phyloP scores from a whole-genome alignment of 35 echinoderm and acorn worm species.

The Heliocidaris tuberculata region DNA sequence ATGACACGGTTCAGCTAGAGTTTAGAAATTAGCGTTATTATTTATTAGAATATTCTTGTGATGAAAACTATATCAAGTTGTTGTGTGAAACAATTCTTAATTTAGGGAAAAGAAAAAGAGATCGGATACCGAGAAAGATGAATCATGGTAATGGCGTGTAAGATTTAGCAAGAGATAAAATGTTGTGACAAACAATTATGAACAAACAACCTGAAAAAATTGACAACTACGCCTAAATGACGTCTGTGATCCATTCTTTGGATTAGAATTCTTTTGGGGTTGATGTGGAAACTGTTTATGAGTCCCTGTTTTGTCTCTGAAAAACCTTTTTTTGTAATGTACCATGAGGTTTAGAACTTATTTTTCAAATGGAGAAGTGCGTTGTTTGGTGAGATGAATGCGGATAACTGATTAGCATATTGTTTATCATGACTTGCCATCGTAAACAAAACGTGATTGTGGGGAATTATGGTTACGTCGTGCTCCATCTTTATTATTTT shows the following conservation, averaged over 20 bases:
- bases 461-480: neutral
- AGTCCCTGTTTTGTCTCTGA: neutral
- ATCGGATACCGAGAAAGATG: neutral
- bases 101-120: neutral
- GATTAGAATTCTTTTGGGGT: neutral
- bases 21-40: neutral
- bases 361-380: neutral
- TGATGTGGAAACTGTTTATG: neutral
- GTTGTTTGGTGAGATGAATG: neutral
- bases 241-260: neutral
- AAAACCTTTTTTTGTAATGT: neutral
- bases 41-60: neutral
- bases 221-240: slow-evolving; percentile 5
- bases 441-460: neutral
- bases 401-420: neutral
- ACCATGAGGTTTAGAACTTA: neutral
- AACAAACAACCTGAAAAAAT: neutral
- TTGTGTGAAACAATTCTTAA: neutral
- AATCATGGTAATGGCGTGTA: neutral
- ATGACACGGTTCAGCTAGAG: neutral
- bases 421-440: neutral
- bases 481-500: too few species aligned
- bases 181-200: neutral
- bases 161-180: neutral
- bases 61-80: too few species aligned